Evolutionary conservation across 2,797 vertebrate genomes (phyloP).

Genomic region (Tapera naevia): DNA sequence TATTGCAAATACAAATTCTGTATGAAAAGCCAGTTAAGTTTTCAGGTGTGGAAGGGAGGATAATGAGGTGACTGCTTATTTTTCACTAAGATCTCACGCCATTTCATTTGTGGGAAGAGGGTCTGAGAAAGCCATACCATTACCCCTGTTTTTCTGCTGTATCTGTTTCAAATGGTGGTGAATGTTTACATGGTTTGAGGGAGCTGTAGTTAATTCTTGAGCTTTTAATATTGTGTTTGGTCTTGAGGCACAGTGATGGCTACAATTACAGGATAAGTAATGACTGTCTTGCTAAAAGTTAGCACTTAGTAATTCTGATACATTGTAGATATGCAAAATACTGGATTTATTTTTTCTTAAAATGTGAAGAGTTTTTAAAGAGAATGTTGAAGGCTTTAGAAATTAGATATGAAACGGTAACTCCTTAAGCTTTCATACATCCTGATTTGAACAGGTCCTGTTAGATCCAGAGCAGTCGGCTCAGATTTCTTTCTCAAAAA

Average conservation of each 20-base stretch:
- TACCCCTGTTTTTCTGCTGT: not conserved
- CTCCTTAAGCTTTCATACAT: not conserved
- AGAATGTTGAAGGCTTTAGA: not conserved
- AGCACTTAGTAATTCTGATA: not conserved
- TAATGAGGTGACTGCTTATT: not conserved
- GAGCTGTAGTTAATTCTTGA: not conserved
- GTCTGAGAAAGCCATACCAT: not conserved
- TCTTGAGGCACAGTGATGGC: not conserved
- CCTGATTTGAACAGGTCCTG: not conserved
- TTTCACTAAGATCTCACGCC: not conserved
- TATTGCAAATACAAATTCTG: not conserved
- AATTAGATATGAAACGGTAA: not conserved
- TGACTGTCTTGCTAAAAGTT: not conserved
- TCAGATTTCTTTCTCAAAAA: not conserved
- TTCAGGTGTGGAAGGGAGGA: not conserved
- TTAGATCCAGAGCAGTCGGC: not conserved
- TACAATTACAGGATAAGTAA: not conserved
- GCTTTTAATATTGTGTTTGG: not conserved
- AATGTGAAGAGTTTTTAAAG: not conserved
- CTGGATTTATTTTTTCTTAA: not conserved
- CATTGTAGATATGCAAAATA: not conserved
- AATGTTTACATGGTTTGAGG: not conserved
- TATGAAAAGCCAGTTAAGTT: not conserved
- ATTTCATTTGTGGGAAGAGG: not conserved
- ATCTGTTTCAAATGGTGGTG: not conserved